A percentile compares a stretch with the other conserved stretches of the same genome.
Conservation (phyloP, 2,888 invertebrate genomes). For the Pherbina coryleti region DNA sequence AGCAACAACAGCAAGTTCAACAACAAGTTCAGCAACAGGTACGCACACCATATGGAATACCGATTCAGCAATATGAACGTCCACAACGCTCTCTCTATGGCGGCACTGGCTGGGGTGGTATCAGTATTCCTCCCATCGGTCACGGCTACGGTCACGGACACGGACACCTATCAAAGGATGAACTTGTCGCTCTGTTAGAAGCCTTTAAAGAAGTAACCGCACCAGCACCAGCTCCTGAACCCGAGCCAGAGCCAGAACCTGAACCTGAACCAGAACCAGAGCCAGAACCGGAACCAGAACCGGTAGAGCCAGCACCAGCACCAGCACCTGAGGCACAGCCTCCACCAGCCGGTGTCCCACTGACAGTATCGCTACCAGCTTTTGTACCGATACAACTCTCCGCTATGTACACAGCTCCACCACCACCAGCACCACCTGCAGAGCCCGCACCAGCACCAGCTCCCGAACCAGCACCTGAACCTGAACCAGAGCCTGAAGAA, state of each 20-base stretch:
- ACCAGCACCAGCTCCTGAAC: constrained; percentile 57
- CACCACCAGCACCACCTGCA: constrained; percentile 62
- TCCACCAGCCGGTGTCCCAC: constrained; percentile 61
- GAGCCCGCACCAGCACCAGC: constrained; percentile 57
- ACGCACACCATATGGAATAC: constrained; percentile 44
- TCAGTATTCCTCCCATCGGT: constrained; percentile 45
- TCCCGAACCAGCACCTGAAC: constrained; percentile 45
- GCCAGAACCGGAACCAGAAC: constrained; percentile 67
- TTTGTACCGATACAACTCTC: constrained; percentile 67
- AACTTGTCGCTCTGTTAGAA: constrained; percentile 59
- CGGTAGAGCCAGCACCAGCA: constrained; percentile 52
- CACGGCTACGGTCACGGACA: constrained; percentile 53
- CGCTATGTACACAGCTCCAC: constrained; percentile 68
- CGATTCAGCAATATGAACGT: constrained; percentile 43
- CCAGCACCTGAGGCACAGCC: constrained; percentile 47
- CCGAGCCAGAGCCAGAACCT: constrained; percentile 65
- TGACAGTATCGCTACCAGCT: constrained; percentile 65
- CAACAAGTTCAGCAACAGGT: background rate
- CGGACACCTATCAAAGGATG: constrained; percentile 60
- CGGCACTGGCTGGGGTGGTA: constrained; percentile 49
- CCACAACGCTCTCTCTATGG: constrained; percentile 58
- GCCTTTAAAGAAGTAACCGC: constrained; percentile 58
- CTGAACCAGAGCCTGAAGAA: constrained; percentile 46
- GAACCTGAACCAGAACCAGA: constrained; percentile 70
- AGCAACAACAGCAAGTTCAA: constrained; percentile 27